Base-by-base conservation (phyloP, 2,797 vertebrate genomes). In the Sternarchorhynchus goeldii region DNA sequence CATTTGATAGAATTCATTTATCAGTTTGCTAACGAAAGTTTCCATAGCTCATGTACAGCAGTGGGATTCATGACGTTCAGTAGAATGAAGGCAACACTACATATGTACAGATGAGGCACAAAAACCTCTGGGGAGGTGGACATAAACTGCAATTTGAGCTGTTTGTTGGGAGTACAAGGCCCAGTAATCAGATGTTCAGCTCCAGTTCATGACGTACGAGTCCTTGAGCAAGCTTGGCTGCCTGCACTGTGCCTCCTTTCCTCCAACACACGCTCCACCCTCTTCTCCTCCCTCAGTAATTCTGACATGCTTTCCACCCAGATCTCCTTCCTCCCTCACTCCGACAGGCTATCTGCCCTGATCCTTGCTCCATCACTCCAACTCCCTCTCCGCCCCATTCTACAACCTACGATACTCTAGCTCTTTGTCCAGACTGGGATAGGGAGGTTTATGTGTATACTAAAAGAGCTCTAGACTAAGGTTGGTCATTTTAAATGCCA, bases 11-110 rank as follows among this genome's bases (percentile, higher is more conserved):
- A 50, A 29, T 25, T 20, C 25, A 68, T 21, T 4, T 12, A 50
- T 10, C 25, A 32, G 57, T n/a, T 34, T 31, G 31, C 36, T 50
- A 45, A 32, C 21, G 58, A 41, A 6, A 50, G 41, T 62, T 8
- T 21, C 62, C 29, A 18, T 36, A 55, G 31, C 29, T 18, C 5
- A 0, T 70, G 34, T 14, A 8, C 41, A 65, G 55, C 41, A 72
- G 17, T 2, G 10, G 39, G 5, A 32, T 72, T 60, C n/a, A 29
- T 14, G 10, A 41, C 10, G 31, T 34, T 72, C 3, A 57, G 29
- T 74, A 74, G 73, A 17, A 75, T 64, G 45, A 70, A 64, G 73
- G 78, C 64, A 56, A 57, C 41, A 70, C 20, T 36, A 63, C 32
- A 41, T 31, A 56, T n/a, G n/a, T n/a, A 74, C 55, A 79, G 32